Evolutionary conservation across 2,888 invertebrate genomes (phyloP), one percentile per base, ranked within the genome.

Genomic region (Acanthosepion lycidas): DNA sequence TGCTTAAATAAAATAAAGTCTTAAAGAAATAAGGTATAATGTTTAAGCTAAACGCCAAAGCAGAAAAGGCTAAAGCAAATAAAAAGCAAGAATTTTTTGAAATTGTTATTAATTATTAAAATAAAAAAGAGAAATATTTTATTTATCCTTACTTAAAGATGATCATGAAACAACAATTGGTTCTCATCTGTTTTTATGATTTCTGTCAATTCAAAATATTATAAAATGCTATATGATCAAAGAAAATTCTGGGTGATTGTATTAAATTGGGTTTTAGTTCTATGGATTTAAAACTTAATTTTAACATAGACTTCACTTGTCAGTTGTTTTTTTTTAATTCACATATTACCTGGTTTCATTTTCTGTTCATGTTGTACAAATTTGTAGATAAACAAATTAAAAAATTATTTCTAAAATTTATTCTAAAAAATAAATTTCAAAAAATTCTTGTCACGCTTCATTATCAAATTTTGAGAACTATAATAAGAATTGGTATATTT

Each of bases 31-130:
- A n/a, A 33, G n/a, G 78, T 18, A n/a, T 33, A 15, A n/a, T n/a
- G 78, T 33, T 78, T 78, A 78, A n/a, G 33, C 78, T 15, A 33
- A 33, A n/a, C 2, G n/a, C 1, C 78, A 78, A 28, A 78, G n/a
- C 12, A n/a, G n/a, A 78, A 78, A 78, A 78, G 20, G 78, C 8
- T 33, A 78, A 78, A 78, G 78, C 78, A 78, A 78, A 78, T 12
- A 18, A n/a, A 78, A 78, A 78, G 78, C 78, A 78, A 78, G 78
- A 78, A 78, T 78, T 78, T 78, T 33, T 78, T 78, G 78, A 78
- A 78, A 78, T 78, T 78, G 9, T 28, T 6, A 28, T 26, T 78
- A 28, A 78, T 78, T 78, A 28, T 64, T 26, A 4, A 23, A 26
- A 26, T 26, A 78, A 78, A 78, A 53, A 53, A 55, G 12, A 55